Evolutionary conservation across 2,888 invertebrate genomes (phyloP), one percentile per base, ranked within the genome.

Genomic region (Xanthia togata): DNA sequence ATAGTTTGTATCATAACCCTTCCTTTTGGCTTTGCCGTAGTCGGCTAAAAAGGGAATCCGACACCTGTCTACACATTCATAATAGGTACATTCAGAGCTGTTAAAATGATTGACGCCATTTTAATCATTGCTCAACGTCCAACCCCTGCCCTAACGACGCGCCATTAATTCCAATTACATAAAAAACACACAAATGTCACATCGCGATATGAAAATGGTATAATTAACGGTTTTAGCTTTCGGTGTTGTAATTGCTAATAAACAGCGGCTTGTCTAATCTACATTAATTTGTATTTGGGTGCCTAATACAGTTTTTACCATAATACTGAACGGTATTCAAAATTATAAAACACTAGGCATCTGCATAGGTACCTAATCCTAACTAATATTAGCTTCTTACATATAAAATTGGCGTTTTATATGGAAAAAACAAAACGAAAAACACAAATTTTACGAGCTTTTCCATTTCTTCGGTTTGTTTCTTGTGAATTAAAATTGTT

Each of bases 81-180:
- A 55, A 38, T 79, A 53, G 12, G 1, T n/a, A 57, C 23, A 50
- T 73, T 57, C 12, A 50, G 35, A 38, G 59, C 64, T 81, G 64
- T 78, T 74, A 81, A 38, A 74, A 78, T 78, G 70, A 83, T 79
- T 79, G 74, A 67, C 80, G 63, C 67, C 63, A 75, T 80, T 84
- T 80, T 71, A 70, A 75, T 64, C 60, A 82, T 75, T 55, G 64
- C 64, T 26, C 20, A 63, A 67, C 67, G 67, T 79, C 62, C 74
- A 83, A 26, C 76, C 76, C 79, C 76, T 35, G 44, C 44, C 35
- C 35, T 74, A 81, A 81, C 55, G 77, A 84, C 63, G 26, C 1
- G 47, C 17, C 70, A 85, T 85, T 83, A 70, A 76, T 83, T 81
- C 17, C 38, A 81, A 76, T 84, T 81, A 84, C 55, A 84, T 59